Conservation (phyloP, 1,140 invertebrate genomes). For the Monochamus saltuarius region DNA sequence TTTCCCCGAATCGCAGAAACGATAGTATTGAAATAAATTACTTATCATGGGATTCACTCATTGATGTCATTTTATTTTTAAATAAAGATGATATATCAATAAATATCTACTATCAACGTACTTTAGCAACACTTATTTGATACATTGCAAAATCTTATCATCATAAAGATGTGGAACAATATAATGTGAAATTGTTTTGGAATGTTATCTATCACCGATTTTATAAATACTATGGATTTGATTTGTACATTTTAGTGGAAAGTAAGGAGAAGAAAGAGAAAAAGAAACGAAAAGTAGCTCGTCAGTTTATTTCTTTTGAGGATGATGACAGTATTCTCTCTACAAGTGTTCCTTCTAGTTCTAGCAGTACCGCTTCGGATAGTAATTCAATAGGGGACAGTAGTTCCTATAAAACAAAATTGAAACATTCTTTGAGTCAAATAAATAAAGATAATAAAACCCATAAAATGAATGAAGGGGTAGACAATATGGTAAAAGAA, state of each 20-base stretch:
- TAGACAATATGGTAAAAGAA: slow-evolving; percentile 15
- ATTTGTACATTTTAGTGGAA: slow-evolving; percentile 4
- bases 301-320: slow-evolving; percentile 50
- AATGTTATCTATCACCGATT: too few species aligned
- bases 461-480: slow-evolving; percentile 1
- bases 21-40: too few species aligned
- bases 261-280: slow-evolving; percentile 29
- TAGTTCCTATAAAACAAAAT: slow-evolving; percentile 15
- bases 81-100: too few species aligned
- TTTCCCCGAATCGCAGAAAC: too few species aligned
- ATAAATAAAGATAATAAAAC: slow-evolving; percentile 21
- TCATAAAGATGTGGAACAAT: too few species aligned
- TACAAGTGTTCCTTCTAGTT: slow-evolving; percentile 45
- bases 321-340: slow-evolving; percentile 44
- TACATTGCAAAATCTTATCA: too few species aligned
- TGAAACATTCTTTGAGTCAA: slow-evolving; percentile 13
- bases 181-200: too few species aligned
- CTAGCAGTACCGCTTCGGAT: slow-evolving; percentile 40
- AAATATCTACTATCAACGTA: too few species aligned
- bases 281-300: slow-evolving; percentile 45
- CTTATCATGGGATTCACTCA: too few species aligned
- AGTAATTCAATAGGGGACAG: slow-evolving; percentile 30
- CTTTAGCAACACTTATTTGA: too few species aligned
- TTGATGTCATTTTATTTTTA: too few species aligned
- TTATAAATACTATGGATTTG: background rate